phyloP scores from a whole-genome alignment of 2,888 invertebrate species.

The Hanleya hanleyi region DNA sequence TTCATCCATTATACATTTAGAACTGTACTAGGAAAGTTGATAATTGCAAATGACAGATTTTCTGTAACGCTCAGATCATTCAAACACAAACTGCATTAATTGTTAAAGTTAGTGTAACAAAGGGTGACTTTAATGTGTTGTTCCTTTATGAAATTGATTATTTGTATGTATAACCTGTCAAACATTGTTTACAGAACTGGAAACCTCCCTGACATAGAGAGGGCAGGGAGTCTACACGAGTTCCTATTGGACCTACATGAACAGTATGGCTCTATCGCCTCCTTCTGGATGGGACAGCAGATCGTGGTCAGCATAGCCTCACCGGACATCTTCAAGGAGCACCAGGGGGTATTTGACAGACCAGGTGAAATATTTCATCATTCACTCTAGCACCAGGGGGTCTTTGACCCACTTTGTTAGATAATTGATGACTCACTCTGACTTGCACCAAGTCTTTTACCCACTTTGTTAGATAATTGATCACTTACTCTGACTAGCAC shows the following conservation, averaged over 20 bases:
- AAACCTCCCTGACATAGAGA: constrained; percentile 70
- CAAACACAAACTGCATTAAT: too few species aligned
- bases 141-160: not conserved
- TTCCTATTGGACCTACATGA: constrained; percentile 71
- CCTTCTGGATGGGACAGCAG: constrained; percentile 72
- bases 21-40: too few species aligned
- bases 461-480: too few species aligned
- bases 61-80: too few species aligned
- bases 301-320: constrained; percentile 72
- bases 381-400: too few species aligned
- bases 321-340: constrained; percentile 70
- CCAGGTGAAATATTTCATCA: constrained; percentile 66
- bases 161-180: not conserved
- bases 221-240: constrained; percentile 73
- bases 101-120: too few species aligned
- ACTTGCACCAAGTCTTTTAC: too few species aligned
- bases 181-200: constrained; percentile 69
- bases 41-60: too few species aligned
- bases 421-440: too few species aligned
- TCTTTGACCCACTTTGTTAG: too few species aligned
- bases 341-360: constrained; percentile 69
- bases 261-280: constrained; percentile 70
- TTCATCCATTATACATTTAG: too few species aligned
- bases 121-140: not conserved
- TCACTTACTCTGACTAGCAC: too few species aligned